Evolutionary conservation across 2,888 invertebrate species (phyloP), one percentile per base, ranked within the genome.

Genomic region (Latrodectus hesperus): DNA sequence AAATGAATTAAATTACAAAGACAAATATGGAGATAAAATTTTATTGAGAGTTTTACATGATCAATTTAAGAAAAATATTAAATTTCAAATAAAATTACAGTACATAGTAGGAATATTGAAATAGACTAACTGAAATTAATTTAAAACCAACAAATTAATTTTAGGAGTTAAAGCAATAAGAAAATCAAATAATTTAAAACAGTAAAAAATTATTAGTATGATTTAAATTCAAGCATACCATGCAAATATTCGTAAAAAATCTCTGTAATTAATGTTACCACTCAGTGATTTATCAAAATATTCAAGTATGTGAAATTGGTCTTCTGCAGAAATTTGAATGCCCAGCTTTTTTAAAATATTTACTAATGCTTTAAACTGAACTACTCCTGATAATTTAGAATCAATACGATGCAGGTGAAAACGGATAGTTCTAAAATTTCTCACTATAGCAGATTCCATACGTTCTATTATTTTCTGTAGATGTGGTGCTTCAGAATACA

Each of bases 261-360:
- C 87, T 17, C 87, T 73, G 49, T 88, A 88, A 9, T 83, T 88
- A 38, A 88, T 83, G 53, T 73, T 83, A 11, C 87, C 83, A 38
- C 67, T 64, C 10, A 88, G 65, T 70, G 70, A 68, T 9, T 77
- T 51, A 53, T 88, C 87, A 68, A 88, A 88, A 55, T 88, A 83
- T 65, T 88, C 87, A 8, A 88, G 53, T 1, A 88, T 68, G 38
- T 78, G 78, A 60, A 88, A 88, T 64, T 83, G 67, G 9, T 88
- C 78, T 74, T 88, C 87, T 12, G 67, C 70, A 22, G 6, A 60
- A 9, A 88, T 64, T 64, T 64, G 26, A 38, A 88, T 74, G 9
- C 70, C 87, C 4, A 68, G 78, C 52, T 83, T 77, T 12, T 55
- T 64, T 38, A 88, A 64, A 16, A 88, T 79, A 8, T 51, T 70